Base-by-base conservation (phyloP, 2,797 vertebrate species). In the Sebastes matsubarae region DNA sequence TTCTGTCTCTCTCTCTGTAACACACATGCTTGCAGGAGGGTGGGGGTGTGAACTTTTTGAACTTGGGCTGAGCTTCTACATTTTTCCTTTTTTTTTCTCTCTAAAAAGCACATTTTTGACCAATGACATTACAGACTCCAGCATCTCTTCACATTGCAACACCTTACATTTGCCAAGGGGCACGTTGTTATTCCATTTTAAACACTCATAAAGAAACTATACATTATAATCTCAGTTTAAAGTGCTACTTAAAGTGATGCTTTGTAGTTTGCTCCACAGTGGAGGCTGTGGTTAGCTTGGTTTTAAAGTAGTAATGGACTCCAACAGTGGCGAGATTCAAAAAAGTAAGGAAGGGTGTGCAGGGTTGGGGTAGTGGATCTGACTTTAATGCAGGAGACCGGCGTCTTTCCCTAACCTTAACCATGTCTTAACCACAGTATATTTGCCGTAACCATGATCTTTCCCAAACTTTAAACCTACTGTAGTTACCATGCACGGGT, bases 21-120 rank as follows among this genome's bases (percentile, higher is more conserved):
- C 46, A 58, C 5, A 66, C 68, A 79, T 80, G 3, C 54, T 68
- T 65, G 25, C 54, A 75, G 36, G n/a, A 83, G 78, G 80, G 78
- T 79, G 81, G 27, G 30, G 80, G 38, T 77, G 52, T 79, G 60
- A 85, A 52, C 50, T 36, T 70, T 88, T 34, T 57, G 27, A 75
- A 71, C 65, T 84, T 85, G 77, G 73, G 60, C 27, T 24, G 13
- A 58, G 52, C 38, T 29, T 64, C 22, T 24, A 32, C 22, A 75
- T 71, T 84, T 67, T 64, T 27, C 1, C 2, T 46, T 75, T 72
- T 58, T 71, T 67, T 52, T 54, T n/a, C 3, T n/a, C n/a, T 42
- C 20, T 34, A 22, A 32, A 80, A 78, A 76, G 22, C 59, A 63
- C 71, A 86, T 88, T 87, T 88, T 59, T 82, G 22, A 73, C 73